Base-by-base conservation (phyloP, 2,113 vertebrate species). In the Albula goreensis region DNA sequence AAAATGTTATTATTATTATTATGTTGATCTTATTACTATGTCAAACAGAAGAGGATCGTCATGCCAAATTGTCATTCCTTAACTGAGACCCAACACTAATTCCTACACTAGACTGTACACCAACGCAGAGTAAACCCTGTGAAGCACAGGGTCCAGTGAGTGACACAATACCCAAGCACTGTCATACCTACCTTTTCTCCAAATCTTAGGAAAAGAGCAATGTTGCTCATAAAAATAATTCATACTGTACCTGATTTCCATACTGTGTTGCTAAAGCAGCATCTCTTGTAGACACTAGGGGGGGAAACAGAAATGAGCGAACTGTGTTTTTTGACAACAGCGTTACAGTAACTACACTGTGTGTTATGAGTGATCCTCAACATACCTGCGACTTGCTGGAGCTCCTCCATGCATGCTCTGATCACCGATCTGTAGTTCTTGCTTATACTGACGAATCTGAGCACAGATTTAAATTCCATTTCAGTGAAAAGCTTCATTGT, bases 341-440 rank as follows among this genome's bases (percentile, higher is more conserved):
- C 22, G 17, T 22, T 8, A 74, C 70, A 31, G n/a, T 49, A 4
- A 25, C 13, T 50, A 41, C 31, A 41, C 31, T 41, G 31, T 41
- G 31, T 41, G 31, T 41, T 1, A 1, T 15, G 17, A 10, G 4
- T 22, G 11, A 4, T 48, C 10, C 12, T 25, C 12, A 50, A 19
- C 92, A 91, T 89, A 98, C 98, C 90, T 89, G 97, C 96, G 86
- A 94, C 92, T 86, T 97, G 96, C 87, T 97, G 97, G 90, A 99
- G 97, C 88, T 99, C 98, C 79, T 99, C 97, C 96, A 99, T 98
- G 85, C 97, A 98, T 1, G 98, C 98, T 90, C 97, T 93, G 51
- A 99, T 97, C 82, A 99, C 97, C 0, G 98, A 99, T 3, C 98
- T 95, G 90, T 99, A 99, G 94, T 97, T 98, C 93, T 98, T 99